phyloP scores from a whole-genome alignment of 2,888 invertebrate species.

The Pristionchus entomophagus region DNA sequence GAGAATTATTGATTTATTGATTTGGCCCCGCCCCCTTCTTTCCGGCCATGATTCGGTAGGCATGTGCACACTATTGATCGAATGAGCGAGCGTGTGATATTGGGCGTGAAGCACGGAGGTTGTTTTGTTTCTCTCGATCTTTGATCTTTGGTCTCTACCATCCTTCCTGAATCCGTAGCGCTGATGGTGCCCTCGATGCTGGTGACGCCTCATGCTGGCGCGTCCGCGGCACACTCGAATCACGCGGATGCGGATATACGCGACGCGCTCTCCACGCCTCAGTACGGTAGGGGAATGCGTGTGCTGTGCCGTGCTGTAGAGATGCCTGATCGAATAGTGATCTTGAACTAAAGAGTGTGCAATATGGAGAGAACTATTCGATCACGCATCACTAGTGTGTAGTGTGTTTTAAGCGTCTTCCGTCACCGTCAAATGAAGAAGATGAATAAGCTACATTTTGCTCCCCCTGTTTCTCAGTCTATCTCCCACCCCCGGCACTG shows the following conservation, averaged over 20 bases:
- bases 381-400: too few species aligned
- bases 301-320: background rate
- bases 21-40: background rate
- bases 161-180: background rate
- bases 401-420: too few species aligned
- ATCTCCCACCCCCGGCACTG: too few species aligned
- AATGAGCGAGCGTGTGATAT: background rate
- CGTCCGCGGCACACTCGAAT: background rate
- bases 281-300: conserved; percentile 14
- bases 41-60: background rate
- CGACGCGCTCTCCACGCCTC: background rate
- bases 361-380: background rate
- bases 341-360: background rate
- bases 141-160: background rate
- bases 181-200: conserved; percentile 17
- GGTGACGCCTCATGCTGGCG: background rate
- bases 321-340: too few species aligned
- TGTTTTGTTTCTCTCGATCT: background rate
- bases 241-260: background rate
- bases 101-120: background rate
- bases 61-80: background rate
- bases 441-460: too few species aligned
- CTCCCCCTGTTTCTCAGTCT: too few species aligned
- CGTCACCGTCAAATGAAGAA: too few species aligned
- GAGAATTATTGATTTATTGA: background rate